Percentiles rank a stretch among this genome's conserved stretches.
These are phyloP conservation scores for Frieseomelitta varia DNA, from an alignment of 1,140 invertebrate genomes.

Conservation along the genomic window DNA sequence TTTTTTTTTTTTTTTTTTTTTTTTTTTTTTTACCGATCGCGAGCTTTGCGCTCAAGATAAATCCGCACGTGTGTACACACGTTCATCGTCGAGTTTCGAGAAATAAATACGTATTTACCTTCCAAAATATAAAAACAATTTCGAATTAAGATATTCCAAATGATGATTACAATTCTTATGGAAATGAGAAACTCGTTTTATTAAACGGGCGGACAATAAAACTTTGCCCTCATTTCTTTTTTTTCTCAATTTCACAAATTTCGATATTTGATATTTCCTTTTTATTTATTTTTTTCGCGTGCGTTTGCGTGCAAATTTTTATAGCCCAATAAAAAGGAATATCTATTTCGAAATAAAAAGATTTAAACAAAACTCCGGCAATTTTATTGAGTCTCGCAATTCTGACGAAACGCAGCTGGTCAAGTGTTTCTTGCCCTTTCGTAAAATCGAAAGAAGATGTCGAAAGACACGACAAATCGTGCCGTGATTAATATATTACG, in stretches of 20 bases:
- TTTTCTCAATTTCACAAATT: no score
- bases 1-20: background rate
- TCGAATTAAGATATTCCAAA: background rate
- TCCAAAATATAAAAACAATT: background rate
- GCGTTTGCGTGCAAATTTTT: no score
- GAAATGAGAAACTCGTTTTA: no score
- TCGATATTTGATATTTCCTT: no score
- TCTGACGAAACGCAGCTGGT: background rate
- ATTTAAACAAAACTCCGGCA: no score
- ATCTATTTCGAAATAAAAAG: no score
- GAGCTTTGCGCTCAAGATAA: background rate
- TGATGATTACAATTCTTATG: background rate
- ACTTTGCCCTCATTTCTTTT: background rate
- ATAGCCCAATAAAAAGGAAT: no score
- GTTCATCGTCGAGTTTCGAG: slow-evolving; percentile 13
- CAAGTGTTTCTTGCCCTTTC: background rate
- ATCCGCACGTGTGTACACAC: background rate
- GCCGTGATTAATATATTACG: no score
- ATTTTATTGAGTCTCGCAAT: background rate
- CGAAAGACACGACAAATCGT: background rate
- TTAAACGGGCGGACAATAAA: no score
- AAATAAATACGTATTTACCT: background rate
- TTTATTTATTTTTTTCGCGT: no score
- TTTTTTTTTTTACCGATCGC: background rate
- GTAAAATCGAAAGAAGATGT: background rate